These are phyloP conservation scores for Gymnoscopelus braueri DNA, from an alignment of 2,797 vertebrate species.

Conservation along the genomic window DNA sequence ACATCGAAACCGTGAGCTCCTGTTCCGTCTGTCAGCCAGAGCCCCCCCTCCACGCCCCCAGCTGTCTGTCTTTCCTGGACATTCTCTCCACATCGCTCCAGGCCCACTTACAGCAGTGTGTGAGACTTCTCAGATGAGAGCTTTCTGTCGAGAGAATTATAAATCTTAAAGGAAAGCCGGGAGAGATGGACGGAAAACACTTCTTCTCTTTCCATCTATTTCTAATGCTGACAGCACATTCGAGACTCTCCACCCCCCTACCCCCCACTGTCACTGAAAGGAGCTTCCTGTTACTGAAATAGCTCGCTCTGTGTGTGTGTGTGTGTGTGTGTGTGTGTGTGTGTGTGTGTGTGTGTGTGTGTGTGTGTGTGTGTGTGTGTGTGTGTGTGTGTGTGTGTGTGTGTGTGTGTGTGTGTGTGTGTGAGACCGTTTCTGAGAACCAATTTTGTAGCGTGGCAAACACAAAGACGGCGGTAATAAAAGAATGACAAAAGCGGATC, in stretches of 20 bases:
- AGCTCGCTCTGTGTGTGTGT: conserved; percentile 26
- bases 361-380: no score
- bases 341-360: no score
- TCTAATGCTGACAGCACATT: conserved; percentile 58
- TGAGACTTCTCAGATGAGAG: no score
- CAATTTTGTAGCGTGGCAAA: conserved; percentile 50
- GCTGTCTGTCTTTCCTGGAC: no score
- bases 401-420: no score
- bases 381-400: no score
- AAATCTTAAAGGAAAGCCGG: not conserved
- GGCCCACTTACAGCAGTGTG: no score
- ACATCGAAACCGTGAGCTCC: conserved; percentile 46
- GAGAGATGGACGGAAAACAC: conserved; percentile 33
- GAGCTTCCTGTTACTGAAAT: conserved; percentile 60
- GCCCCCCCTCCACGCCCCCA: no score
- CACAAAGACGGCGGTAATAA: conserved; percentile 48
- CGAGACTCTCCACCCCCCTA: conserved; percentile 42
- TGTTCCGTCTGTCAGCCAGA: conserved; percentile 7
- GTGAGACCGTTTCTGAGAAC: conserved; percentile 45
- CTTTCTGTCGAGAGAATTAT: no score
- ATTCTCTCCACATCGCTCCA: no score
- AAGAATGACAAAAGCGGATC: conserved; percentile 34
- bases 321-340: not conserved
- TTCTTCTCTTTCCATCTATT: conserved; percentile 57
- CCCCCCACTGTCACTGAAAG: conserved; percentile 45